Evolutionary conservation across 2,113 vertebrate species (phyloP).

Genomic region (Orycteropus afer): DNA sequence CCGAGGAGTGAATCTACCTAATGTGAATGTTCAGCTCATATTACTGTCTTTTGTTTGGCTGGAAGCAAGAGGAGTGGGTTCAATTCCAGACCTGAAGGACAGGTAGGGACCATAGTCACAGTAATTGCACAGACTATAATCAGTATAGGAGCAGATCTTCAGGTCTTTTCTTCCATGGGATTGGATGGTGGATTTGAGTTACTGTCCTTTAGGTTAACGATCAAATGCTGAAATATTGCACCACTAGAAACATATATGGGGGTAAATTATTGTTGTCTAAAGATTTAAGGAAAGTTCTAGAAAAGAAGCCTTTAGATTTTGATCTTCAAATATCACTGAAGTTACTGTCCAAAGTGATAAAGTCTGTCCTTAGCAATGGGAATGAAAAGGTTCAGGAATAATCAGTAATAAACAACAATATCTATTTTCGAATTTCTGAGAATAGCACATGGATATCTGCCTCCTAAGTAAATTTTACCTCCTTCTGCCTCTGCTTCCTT

Average conservation of each 20-base stretch:
- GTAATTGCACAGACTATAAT: too few relatives aligned
- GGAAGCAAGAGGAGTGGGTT: too few relatives aligned
- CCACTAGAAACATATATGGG: background rate
- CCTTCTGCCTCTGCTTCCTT: background rate
- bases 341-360: background rate
- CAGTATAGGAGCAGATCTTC: too few relatives aligned
- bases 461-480: background rate
- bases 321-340: background rate
- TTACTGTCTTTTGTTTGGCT: too few relatives aligned
- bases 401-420: background rate
- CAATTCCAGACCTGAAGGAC: too few relatives aligned
- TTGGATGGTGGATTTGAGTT: background rate
- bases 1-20: too few relatives aligned
- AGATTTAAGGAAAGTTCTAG: background rate
- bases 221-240: background rate
- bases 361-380: background rate
- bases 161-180: background rate
- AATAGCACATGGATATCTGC: background rate
- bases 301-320: background rate
- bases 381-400: background rate
- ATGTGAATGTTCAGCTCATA: too few relatives aligned
- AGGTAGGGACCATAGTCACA: too few relatives aligned
- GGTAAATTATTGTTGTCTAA: background rate
- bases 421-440: background rate
- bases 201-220: background rate